A percentile compares a stretch with the other conserved stretches of the same genome.
phyloP scores from a whole-genome alignment of 2,888 invertebrate species.

The Oscheius onirici region DNA sequence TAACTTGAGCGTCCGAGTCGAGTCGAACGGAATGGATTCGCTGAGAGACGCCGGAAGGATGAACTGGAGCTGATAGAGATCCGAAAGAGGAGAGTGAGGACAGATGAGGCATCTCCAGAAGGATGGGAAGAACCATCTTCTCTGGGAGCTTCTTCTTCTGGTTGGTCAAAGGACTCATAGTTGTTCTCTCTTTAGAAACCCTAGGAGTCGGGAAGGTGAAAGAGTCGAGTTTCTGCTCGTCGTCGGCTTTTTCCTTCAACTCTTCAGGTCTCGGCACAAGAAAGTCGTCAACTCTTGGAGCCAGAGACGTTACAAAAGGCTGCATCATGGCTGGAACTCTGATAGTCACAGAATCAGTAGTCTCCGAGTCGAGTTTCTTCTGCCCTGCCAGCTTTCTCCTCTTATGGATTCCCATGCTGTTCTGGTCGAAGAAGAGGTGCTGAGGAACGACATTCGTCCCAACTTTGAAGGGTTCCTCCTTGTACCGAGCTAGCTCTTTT shows the following conservation, averaged over 20 bases:
- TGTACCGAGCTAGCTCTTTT: slow-evolving; percentile 7
- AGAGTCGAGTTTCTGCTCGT: slow-evolving; percentile 10
- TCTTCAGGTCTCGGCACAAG: slow-evolving; percentile 6
- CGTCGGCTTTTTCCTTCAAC: background rate
- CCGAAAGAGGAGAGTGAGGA: slow-evolving; percentile 13
- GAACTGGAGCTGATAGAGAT: slow-evolving; percentile 12
- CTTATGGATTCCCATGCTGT: slow-evolving; percentile 11
- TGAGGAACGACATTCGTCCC: slow-evolving; percentile 17
- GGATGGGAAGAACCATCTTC: slow-evolving; percentile 13
- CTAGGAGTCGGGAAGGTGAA: slow-evolving; percentile 8
- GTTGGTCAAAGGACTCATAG: background rate
- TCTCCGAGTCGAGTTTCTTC: background rate
- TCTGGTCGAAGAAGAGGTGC: slow-evolving; percentile 24
- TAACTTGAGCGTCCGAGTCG: background rate
- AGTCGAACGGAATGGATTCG: background rate
- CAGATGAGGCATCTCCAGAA: slow-evolving; percentile 21
- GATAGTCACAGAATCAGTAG: background rate
- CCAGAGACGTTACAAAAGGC: background rate
- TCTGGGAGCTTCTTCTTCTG: slow-evolving; percentile 3
- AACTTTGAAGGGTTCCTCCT: slow-evolving; percentile 25
- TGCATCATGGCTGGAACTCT: background rate
- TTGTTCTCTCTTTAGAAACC: background rate
- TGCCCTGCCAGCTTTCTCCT: background rate
- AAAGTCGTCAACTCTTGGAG: slow-evolving; percentile 20
- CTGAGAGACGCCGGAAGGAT: slow-evolving; percentile 12